Evolutionary conservation across 2,888 invertebrate genomes (phyloP).

Genomic region (Prosapia bicincta): DNA sequence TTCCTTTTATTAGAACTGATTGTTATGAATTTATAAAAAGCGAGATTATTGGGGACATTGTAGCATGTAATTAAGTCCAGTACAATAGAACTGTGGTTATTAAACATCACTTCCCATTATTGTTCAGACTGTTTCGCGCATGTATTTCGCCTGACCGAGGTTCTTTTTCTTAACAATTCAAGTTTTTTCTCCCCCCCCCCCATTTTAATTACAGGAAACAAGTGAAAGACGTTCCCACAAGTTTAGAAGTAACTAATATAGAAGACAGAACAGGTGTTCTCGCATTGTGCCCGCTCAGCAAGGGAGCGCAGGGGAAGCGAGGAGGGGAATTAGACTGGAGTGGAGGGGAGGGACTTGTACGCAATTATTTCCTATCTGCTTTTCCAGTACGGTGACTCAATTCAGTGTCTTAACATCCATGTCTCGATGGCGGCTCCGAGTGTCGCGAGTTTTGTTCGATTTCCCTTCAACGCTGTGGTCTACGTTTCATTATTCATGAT

Average conservation of each 20-base stretch:
- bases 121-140: not conserved
- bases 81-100: not conserved
- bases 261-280: not conserved
- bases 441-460: not conserved
- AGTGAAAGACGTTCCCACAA: not conserved
- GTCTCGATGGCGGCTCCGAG: not conserved
- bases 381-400: not conserved
- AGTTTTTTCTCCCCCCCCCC: not conserved
- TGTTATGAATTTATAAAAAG: too few relatives aligned
- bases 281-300: not conserved
- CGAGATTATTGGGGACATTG: too few relatives aligned
- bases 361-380: slow-evolving; percentile 1
- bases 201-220: not conserved
- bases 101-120: not conserved
- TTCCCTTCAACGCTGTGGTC: not conserved
- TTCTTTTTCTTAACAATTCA: not conserved
- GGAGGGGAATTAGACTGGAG: not conserved
- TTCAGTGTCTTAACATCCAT: not conserved
- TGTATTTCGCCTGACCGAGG: not conserved
- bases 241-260: not conserved
- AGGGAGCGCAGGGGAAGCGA: not conserved
- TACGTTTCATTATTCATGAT: not conserved
- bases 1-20: too few relatives aligned
- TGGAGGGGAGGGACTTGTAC: not conserved
- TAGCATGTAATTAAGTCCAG: too few relatives aligned